Base-by-base conservation (phyloP, 2,113 vertebrate species). In the Genyomyrus donnyi region DNA sequence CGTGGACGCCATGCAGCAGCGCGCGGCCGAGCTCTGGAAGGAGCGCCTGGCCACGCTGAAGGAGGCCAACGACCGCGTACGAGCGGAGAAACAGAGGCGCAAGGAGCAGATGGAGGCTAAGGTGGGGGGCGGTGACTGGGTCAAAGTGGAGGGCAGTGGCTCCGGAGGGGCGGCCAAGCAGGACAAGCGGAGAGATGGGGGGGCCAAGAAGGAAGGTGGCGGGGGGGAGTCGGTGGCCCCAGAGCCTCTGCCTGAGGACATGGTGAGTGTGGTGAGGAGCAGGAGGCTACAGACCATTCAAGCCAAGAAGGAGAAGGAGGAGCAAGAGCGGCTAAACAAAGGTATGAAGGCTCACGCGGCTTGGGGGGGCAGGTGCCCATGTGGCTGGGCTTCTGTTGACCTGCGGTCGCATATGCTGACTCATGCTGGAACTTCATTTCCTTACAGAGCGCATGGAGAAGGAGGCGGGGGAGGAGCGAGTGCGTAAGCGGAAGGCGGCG, bases 201-300 rank as follows among this genome's bases (percentile, higher is more conserved):
- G 83, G 1, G 85, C 56, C 39, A 93, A 93, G 58, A 92, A 93
- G 0, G 95, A 95, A 27, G 74, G 85, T 2, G 56, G 50, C 7
- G 91, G 94, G 70, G 91, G 94, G 77, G 89, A 86, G 0, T 90
- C 95, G 88, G 96, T 95, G 24, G 92, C 94, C 0, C 91, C 91
- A 0, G 96, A 96, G 24, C 42, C 90, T 0, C 96, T 97, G 90
- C 91, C 96, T 0, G 98, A 98, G 77, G 98, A 99, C 92, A 97
- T 99, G 97, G 96, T 99, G 91, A 99, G 97, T 89, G 96, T 97
- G 1, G 97, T 99, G 91, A 99, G 99, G 93, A 99, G 97, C 93
- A 95, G 98, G 88, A 95, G 97, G 45, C 95, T 99, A 89, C 97
- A 97, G 93, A 93, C 97, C 88, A 97, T 98, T 90, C 98, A 98